These are phyloP conservation scores for Popillia japonica DNA, from an alignment of 1,140 invertebrate species.

Conservation along the genomic window DNA sequence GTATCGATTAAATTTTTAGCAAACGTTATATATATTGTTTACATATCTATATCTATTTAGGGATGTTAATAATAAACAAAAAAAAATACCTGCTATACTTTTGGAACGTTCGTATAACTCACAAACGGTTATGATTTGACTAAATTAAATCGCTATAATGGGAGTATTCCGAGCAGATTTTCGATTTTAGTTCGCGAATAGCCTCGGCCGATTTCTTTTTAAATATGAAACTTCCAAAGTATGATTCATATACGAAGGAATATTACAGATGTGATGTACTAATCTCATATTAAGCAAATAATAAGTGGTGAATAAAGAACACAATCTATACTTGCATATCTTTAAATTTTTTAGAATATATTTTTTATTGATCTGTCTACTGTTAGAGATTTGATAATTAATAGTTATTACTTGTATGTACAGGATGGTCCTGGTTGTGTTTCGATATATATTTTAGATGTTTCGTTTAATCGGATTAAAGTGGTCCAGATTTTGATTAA, in stretches of 20 bases:
- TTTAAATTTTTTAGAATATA: background rate
- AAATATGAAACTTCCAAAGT: background rate
- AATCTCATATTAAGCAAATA: background rate
- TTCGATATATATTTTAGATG: too few species aligned
- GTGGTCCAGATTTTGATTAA: too few species aligned
- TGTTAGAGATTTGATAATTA: background rate
- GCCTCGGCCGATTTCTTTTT: background rate
- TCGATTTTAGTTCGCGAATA: too few species aligned
- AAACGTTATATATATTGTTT: slow-evolving; percentile 11
- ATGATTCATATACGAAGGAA: background rate
- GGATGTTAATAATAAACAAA: background rate
- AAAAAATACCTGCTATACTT: slow-evolving; percentile 6
- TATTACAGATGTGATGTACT: background rate
- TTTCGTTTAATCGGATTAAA: too few species aligned
- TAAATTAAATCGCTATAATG: too few species aligned
- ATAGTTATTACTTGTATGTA: background rate
- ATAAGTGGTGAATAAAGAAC: background rate
- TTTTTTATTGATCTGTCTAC: background rate
- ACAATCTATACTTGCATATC: slow-evolving; percentile 10
- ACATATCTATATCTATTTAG: background rate
- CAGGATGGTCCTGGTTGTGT: background rate
- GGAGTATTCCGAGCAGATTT: too few species aligned
- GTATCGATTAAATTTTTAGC: background rate
- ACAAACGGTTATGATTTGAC: too few species aligned
- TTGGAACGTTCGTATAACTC: background rate